Evolutionary conservation across 2,888 invertebrate species (phyloP), one percentile per base, ranked within the genome.

Genomic region (Apamea epomidion): DNA sequence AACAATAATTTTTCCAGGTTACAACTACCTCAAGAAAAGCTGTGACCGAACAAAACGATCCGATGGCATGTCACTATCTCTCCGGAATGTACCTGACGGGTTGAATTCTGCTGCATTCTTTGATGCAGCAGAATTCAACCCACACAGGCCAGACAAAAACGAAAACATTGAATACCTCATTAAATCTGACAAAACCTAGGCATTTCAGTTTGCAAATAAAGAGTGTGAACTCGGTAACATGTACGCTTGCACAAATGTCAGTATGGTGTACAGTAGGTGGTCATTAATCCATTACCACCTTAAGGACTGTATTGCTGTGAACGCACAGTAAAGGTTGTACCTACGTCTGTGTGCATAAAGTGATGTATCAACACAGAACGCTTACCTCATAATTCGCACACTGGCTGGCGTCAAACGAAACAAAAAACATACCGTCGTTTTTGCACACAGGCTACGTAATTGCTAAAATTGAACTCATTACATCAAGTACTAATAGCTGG

Each of bases 221-320:
- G 98, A 98, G 0, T 99, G 99, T 93, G 98, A 99, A 84, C 95
- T 98, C 0, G 98, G 98, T 0, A 98, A 99, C 92, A 98, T 99
- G 93, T 98, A 98, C 92, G 98, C 99, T 0, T 99, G 99, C 96
- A 98, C 98, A 0, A 99, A 99, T 96, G 97, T 99, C 1, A 98
- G 99, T 92, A 98, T 98, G 94, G 99, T 99, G 98, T 98, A 98
- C 93, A 97, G n/a, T n/a, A n/a, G n/a, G n/a, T n/a, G n/a, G n/a
- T n/a, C n/a, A n/a, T n/a, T n/a, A n/a, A n/a, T n/a, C n/a, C n/a
- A n/a, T n/a, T n/a, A n/a, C n/a, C n/a, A n/a, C n/a, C n/a, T n/a
- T n/a, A n/a, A n/a, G n/a, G n/a, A n/a, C n/a, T n/a, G n/a, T n/a
- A n/a, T n/a, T n/a, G n/a, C n/a, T n/a, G n/a, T n/a, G n/a, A n/a